These are phyloP conservation scores for Channa striata DNA, from an alignment of 2,797 vertebrate genomes.

Conservation along the genomic window DNA sequence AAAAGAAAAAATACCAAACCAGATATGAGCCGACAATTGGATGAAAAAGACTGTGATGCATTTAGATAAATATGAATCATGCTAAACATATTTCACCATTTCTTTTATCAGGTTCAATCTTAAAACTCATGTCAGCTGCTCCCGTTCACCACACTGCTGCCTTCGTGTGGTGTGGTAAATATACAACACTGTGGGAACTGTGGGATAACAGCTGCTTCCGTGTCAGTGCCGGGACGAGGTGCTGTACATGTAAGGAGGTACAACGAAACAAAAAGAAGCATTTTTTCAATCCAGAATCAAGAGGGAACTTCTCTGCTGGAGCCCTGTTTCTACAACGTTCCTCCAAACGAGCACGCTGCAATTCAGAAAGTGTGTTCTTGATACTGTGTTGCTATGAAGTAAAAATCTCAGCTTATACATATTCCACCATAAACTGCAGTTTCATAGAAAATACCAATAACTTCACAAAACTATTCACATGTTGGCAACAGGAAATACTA, in stretches of 20 bases:
- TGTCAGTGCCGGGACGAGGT: constrained; percentile 30
- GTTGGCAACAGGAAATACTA: too few species aligned
- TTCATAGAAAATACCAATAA: too few species aligned
- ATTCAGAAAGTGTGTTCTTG: constrained; percentile 4
- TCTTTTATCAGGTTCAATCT: constrained; percentile 37
- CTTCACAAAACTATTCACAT: too few species aligned
- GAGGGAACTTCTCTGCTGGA: constrained; percentile 26
- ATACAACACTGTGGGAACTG: constrained; percentile 26
- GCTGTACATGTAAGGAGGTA: constrained; percentile 54
- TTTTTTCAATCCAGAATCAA: constrained; percentile 41
- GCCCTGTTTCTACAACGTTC: constrained; percentile 19
- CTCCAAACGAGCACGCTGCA: constrained; percentile 3
- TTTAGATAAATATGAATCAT: too few species aligned
- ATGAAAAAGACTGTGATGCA: background rate
- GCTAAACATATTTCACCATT: too few species aligned
- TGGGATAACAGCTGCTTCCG: constrained; percentile 53
- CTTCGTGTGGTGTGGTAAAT: constrained; percentile 40
- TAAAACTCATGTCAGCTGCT: constrained; percentile 23
- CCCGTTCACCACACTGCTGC: constrained; percentile 18
- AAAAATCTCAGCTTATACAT: too few species aligned
- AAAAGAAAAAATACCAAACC: background rate
- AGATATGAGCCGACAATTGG: background rate
- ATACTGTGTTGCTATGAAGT: background rate
- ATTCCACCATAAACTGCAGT: too few species aligned
- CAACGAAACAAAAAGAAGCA: constrained; percentile 42